Base-by-base conservation (phyloP, 1,140 invertebrate species). In the Matsumurasca onukii region DNA sequence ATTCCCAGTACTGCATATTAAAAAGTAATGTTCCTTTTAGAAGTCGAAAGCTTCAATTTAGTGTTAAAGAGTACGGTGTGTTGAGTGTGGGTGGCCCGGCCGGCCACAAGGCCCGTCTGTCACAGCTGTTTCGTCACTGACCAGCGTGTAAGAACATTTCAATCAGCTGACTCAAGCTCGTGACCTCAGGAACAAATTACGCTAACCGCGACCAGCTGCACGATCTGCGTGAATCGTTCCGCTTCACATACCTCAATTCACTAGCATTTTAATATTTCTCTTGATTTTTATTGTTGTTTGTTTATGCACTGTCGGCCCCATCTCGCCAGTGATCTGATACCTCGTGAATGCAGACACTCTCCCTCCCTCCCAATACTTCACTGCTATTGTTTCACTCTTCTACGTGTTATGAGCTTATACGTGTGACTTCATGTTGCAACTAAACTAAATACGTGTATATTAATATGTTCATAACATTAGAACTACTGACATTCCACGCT, bases 201-300 rank as follows among this genome's bases (percentile, higher is more conserved):
- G 55, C 25, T 29, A 59, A 59, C 5, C 55, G 22, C 55, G 55
- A 27, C 25, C 24, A 22, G 17, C 34, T 22, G 22, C 55, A 59
- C 55, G 55, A 25, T n/a, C 55, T 2, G 22, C 55, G 55, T 59
- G 55, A 59, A 27, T n/a, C 25, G 55, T 59, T 59, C 55, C 55
- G 55, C 55, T 59, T 59, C 55, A 59, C 55, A 59, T 59, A 59
- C 55, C 55, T 9, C 55, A 59, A 59, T 59, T 59, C 55, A 59
- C 55, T 59, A 59, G 55, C 55, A 59, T 59, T 59, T 59, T 59
- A 59, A 59, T 59, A 59, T 59, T 59, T 59, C 55, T 59, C 34
- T 39, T 39, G 13, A 29, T 59, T 59, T 59, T 59, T 59, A 59
- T 59, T 59, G 55, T 59, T 59, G 2, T 59, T 59, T 15, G 24